Conservation (phyloP, 2,797 vertebrate species). For the Aulostomus chinensis region DNA sequence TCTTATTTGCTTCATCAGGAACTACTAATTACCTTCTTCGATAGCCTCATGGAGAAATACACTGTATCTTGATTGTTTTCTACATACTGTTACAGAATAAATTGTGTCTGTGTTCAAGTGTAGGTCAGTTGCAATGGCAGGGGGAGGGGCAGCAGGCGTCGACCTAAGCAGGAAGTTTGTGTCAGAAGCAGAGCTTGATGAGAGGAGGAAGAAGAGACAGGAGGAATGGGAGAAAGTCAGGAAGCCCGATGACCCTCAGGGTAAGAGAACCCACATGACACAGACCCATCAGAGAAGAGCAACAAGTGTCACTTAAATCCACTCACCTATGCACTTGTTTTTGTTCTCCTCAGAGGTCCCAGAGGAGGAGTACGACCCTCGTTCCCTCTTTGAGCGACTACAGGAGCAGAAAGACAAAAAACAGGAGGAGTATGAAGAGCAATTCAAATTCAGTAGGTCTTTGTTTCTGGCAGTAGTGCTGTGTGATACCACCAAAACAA, state of each 20-base stretch:
- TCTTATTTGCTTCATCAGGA: too few species aligned
- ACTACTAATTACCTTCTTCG: too few species aligned
- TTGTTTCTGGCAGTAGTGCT: not conserved
- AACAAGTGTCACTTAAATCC: not conserved
- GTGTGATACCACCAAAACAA: not conserved
- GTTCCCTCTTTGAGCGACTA: conserved; percentile 91
- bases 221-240: conserved; percentile 98
- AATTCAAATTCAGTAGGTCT: conserved; percentile 97
- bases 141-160: conserved; percentile 73
- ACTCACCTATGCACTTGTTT: conserved; percentile 15
- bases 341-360: conserved; percentile 84
- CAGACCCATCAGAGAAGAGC: not conserved
- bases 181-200: conserved; percentile 90
- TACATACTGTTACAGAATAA: not conserved
- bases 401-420: conserved; percentile 98
- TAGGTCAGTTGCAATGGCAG: conserved; percentile 82
- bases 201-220: conserved; percentile 89
- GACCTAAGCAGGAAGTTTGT: conserved; percentile 95
- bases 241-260: conserved; percentile 94
- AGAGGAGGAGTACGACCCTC: conserved; percentile 91
- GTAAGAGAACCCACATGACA: conserved; percentile 66
- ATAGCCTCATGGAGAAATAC: not conserved
- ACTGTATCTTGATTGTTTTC: too few species aligned
- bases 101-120: conserved; percentile 11
- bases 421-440: conserved; percentile 95